A percentile compares a stretch with the other conserved stretches of the same genome.
These are phyloP conservation scores for Mustela nigripes DNA, from an alignment of 2,113 vertebrate species.

Conservation along the genomic window DNA sequence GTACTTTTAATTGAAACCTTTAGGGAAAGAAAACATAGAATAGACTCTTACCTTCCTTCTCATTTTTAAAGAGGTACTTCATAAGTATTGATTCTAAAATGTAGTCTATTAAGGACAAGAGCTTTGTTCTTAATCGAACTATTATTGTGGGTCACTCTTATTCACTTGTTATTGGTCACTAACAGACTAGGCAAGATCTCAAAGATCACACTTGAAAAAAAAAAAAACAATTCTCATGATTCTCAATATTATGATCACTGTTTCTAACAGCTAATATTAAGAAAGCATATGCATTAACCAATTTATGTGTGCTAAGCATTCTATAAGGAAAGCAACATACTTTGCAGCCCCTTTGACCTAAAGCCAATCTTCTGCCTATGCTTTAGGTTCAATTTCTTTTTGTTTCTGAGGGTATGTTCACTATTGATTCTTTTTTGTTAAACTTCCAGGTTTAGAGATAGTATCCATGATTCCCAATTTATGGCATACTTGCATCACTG, in stretches of 20 bases:
- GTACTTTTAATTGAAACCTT: conserved; percentile 16
- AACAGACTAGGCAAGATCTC: background rate
- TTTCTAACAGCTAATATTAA: background rate
- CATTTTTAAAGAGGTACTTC: background rate
- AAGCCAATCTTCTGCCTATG: background rate
- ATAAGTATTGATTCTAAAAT: conserved; percentile 2
- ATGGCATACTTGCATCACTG: background rate
- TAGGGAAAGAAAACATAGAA: background rate
- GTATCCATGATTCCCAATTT: background rate
- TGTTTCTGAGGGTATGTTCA: background rate
- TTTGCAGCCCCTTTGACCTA: background rate
- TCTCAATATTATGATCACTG: background rate
- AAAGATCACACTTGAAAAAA: conserved; percentile 19
- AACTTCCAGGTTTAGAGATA: background rate
- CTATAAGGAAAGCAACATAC: background rate
- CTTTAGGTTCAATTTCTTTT: background rate
- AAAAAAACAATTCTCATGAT: background rate
- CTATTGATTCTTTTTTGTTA: background rate
- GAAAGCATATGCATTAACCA: background rate
- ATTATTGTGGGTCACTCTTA: background rate
- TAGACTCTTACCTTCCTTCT: background rate
- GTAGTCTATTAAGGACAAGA: background rate
- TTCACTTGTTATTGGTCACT: background rate
- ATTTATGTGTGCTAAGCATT: background rate
- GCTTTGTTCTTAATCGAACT: background rate